Evolutionary conservation across 2,113 vertebrate genomes (phyloP), one percentile per base, ranked within the genome.

Genomic region (Antechinus stuartii): DNA sequence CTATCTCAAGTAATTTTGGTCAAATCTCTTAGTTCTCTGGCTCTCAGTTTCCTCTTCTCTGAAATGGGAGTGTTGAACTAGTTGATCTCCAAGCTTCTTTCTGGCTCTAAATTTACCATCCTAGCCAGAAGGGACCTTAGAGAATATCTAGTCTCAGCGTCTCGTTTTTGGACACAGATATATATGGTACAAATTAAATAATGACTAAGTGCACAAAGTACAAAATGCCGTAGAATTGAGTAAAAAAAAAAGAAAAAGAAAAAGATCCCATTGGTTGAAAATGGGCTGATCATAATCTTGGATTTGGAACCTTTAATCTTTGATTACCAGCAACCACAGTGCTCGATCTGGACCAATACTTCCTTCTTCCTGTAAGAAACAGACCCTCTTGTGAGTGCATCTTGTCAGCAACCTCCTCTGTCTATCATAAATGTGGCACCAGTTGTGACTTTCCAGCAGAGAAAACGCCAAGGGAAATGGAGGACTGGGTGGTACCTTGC

Each of bases 341-440:
- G n/a, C n/a, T 84, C 19, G 23, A 84, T 61, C 91, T 92, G 89
- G 55, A 96, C 76, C 92, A 91, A 94, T 95, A 91, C 96, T 95
- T 97, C 96, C 97, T 95, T 68, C 93, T 97, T 96, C 97, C 96
- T 84, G 6, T 84, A 84, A 84, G n/a, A 84, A 84, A 42, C 54
- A 30, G n/a, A 42, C 92, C 91, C n/a, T 89, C 54, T 92, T 96
- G 84, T 35, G 68, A 84, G n/a, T 22, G 61, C 95, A 94, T 97
- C 97, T 89, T n/a, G 49, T 91, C 95, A 92, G 96, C 8, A 56
- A 96, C 97, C 96, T 97, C 98, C 97, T 93, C 96, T 95, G 97
- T 30, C 53, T 30, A 47, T 16, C 4, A 26, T 53, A 90, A 92
- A 26, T 90, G 93, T 55, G 97, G 91, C 94, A 96, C 91, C 57